Evolutionary conservation across 1,140 invertebrate genomes (phyloP), one percentile per base, ranked within the genome.

Genomic region (Akabosia matsudoensis): DNA sequence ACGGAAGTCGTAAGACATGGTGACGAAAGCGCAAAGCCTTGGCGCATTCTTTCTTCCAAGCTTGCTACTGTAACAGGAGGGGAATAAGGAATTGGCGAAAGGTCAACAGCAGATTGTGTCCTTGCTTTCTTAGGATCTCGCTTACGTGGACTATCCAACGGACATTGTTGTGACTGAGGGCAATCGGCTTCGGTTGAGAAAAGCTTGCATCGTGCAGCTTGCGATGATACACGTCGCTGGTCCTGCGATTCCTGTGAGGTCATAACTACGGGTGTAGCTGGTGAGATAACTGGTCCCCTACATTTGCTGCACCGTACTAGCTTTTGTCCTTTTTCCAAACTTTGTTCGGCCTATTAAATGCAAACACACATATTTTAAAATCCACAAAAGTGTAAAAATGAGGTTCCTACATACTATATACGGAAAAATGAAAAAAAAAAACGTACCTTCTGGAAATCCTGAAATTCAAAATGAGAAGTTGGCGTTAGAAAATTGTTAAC

Each of bases 391-490:
- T 56, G 54, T 13, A 13, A 56, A 24, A 16, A 45, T 7, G 18
- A 18, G 37, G 37, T 10, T 7, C 7, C 37, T 56, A 56, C 22
- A 16, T 10, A 56, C 14, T 56, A 24, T 3, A 26, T 26, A 26
- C 7, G 2, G 45, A 72, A 37, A n/a, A 56, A 4, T 16, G 54
- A 10, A n/a, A n/a, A n/a, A n/a, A n/a, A n/a, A n/a, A 56, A 16
- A 13, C 28, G 16, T 70, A 70, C 67, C 33, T 70, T 24, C 24
- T 70, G 28, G 28, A 72, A 34, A 3, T 24, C 26, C 70, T 72
- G 70, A 51, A 72, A 72, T 37, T 34, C 33, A 72, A 37, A 72
- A 34, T 34, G 70, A 72, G 70, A 72, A 26, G 14, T 45, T 13
- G 67, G 67, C 7, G 33, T 72, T 37, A 72, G 70, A 72, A 72